Evolutionary conservation across 2,113 vertebrate genomes (phyloP).

Genomic region (Limnothrissa miodon): DNA sequence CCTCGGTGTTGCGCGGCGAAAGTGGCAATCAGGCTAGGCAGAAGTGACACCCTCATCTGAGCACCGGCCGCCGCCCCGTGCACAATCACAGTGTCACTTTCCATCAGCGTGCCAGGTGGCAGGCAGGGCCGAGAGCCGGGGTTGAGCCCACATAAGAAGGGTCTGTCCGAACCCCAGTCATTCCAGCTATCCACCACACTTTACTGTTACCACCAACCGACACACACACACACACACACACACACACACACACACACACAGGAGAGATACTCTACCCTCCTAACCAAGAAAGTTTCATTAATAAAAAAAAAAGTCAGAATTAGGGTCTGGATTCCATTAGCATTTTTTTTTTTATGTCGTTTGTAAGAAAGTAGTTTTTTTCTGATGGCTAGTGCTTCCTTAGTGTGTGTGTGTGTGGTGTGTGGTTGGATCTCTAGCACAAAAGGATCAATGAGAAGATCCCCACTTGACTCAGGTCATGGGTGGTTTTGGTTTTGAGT

Average conservation of each 20-base stretch:
- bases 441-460: neutral
- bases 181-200: neutral
- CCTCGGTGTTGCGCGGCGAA: slow-evolving; percentile 57
- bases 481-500: neutral
- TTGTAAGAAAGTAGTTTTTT: neutral
- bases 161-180: slow-evolving; percentile 15
- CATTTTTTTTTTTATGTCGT: neutral
- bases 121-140: slow-evolving; percentile 36
- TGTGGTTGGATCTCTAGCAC: neutral
- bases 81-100: slow-evolving; percentile 73
- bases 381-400: neutral
- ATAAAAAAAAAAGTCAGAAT: neutral
- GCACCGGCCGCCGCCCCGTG: slow-evolving; percentile 48
- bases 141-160: slow-evolving; percentile 32
- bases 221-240: neutral
- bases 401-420: neutral
- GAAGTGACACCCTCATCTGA: slow-evolving; percentile 79
- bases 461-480: neutral
- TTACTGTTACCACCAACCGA: neutral
- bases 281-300: neutral
- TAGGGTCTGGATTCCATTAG: neutral
- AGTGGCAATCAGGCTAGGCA: slow-evolving; percentile 72
- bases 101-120: slow-evolving; percentile 58
- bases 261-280: neutral
- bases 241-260: neutral